Conservation (phyloP, 1,140 invertebrate species). For the Fopius arisanus region DNA sequence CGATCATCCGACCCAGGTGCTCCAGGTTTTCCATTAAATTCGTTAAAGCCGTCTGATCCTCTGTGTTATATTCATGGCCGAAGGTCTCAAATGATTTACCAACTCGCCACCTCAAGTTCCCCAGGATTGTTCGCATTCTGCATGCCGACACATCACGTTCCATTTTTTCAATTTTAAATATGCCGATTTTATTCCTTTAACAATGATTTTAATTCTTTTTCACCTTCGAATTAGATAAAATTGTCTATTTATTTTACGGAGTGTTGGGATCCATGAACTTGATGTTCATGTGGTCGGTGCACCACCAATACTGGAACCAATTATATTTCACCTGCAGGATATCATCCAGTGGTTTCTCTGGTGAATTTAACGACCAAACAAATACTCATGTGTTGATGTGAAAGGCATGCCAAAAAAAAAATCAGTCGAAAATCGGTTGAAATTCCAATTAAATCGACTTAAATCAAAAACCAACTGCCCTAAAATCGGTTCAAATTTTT, state of each 20-base stretch:
- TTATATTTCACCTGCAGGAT: neutral
- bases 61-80: neutral
- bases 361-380: neutral
- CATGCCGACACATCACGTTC: conserved; percentile 3
- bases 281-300: neutral
- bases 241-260: neutral
- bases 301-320: neutral
- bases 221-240: too few species aligned
- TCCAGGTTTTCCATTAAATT: conserved; percentile 34
- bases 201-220: too few species aligned
- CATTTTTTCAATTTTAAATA: too few species aligned
- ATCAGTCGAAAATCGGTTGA: too few species aligned
- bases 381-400: neutral
- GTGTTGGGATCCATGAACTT: neutral
- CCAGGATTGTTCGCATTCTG: conserved; percentile 8
- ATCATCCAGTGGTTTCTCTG: neutral
- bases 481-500: too few species aligned
- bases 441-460: too few species aligned
- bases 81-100: neutral
- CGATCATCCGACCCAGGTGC: conserved; percentile 34
- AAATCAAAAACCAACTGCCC: too few species aligned
- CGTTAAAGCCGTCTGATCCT: neutral
- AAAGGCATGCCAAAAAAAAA: too few species aligned
- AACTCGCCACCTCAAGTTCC: neutral
- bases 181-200: neutral